Percentiles rank a stretch among this genome's conserved stretches.
Conservation (phyloP, 2,888 invertebrate genomes). For the Coleophora flavipennella region DNA sequence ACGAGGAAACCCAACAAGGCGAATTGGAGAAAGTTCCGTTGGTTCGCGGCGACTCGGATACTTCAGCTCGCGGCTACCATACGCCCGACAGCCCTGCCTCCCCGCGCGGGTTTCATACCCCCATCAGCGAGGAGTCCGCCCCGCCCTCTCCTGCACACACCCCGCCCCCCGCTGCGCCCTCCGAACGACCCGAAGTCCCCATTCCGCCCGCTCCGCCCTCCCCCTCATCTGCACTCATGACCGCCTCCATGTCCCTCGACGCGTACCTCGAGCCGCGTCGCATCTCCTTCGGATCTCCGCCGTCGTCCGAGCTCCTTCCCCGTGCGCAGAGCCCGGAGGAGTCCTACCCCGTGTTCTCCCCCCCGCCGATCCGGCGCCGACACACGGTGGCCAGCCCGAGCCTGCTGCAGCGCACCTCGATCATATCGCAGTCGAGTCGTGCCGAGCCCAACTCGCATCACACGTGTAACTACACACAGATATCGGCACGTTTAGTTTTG, state of each 20-base stretch:
- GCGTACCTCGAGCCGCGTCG: conserved; percentile 88
- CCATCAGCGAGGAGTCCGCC: conserved; percentile 76
- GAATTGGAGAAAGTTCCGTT: conserved; percentile 54
- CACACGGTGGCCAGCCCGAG: conserved; percentile 66
- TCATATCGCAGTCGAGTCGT: conserved; percentile 83
- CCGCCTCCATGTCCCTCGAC: conserved; percentile 79
- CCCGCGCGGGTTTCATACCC: conserved; percentile 83
- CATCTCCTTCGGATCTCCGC: conserved; percentile 85
- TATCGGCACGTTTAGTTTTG: conserved; percentile 3
- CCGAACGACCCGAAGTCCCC: conserved; percentile 38
- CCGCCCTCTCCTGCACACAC: conserved; percentile 45
- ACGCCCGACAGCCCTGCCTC: conserved; percentile 52
- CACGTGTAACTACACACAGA: conserved; percentile 81
- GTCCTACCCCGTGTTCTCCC: conserved; percentile 88
- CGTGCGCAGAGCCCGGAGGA: conserved; percentile 82
- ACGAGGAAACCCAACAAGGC: conserved; percentile 39
- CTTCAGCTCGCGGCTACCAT: conserved; percentile 71
- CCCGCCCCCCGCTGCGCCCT: conserved; percentile 75
- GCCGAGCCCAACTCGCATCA: conserved; percentile 85
- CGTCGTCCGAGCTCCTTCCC: conserved; percentile 79
- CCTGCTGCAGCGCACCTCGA: conserved; percentile 79
- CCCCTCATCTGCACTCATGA: conserved; percentile 88
- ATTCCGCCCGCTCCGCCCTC: conserved; percentile 75
- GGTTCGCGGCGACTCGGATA: conserved; percentile 71
- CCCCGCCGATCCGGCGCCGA: conserved; percentile 83